phyloP scores from a whole-genome alignment of 2,797 vertebrate species.

The Knipowitschia caucasica region DNA sequence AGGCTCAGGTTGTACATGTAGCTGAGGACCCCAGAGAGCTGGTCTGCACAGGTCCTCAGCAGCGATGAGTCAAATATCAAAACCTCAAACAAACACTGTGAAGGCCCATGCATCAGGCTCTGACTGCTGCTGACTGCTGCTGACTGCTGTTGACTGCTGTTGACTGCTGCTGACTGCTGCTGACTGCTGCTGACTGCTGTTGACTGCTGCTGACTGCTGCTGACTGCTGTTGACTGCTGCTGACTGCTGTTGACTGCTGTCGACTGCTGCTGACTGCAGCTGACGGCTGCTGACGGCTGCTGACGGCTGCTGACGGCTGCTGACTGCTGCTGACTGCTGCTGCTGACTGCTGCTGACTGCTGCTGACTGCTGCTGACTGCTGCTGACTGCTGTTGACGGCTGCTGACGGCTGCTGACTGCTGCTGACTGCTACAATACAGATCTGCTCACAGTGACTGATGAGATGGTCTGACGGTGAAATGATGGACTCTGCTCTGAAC shows the following conservation, averaged over 20 bases:
- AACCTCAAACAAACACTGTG: slow-evolving; percentile 3
- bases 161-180: slow-evolving; percentile 29
- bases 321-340: slow-evolving; percentile 29
- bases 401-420: too few relatives aligned
- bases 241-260: too few relatives aligned
- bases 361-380: slow-evolving; percentile 33
- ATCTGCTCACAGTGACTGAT: slow-evolving; percentile 27
- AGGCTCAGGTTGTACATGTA: too few relatives aligned
- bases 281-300: too few relatives aligned
- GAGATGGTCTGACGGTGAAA: slow-evolving; percentile 24
- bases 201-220: slow-evolving; percentile 29
- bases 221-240: slow-evolving; percentile 29
- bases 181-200: slow-evolving; percentile 30
- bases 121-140: slow-evolving; percentile 29
- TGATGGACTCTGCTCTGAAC: slow-evolving; percentile 31
- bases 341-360: slow-evolving; percentile 17
- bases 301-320: slow-evolving; percentile 29
- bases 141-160: too few relatives aligned
- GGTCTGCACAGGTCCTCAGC: too few relatives aligned
- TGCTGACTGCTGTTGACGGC: too few relatives aligned
- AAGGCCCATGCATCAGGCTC: slow-evolving; percentile 8
- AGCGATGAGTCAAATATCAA: slow-evolving; percentile 11
- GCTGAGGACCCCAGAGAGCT: too few relatives aligned
- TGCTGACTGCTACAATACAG: slow-evolving; percentile 29
- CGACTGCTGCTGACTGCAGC: too few relatives aligned